Conservation (phyloP, 2,113 vertebrate genomes). For the Nycticorax nycticorax region DNA sequence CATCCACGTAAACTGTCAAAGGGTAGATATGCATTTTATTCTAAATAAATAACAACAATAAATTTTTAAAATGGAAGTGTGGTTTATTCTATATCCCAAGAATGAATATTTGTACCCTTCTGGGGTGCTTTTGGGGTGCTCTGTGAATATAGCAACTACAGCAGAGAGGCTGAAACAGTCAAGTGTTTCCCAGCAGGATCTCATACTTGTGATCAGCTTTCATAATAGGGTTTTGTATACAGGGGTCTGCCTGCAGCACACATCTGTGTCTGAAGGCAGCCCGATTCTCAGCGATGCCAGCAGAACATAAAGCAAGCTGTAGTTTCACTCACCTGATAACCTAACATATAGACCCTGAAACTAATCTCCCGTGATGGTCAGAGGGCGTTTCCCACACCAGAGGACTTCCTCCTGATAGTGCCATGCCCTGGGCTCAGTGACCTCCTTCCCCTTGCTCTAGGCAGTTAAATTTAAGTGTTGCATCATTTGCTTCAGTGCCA, state of each 20-base stretch:
- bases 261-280: not conserved
- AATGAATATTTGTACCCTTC: not conserved
- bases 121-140: not conserved
- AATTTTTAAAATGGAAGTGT: not conserved
- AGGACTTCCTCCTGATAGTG: not conserved
- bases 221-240: not conserved
- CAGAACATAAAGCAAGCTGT: not conserved
- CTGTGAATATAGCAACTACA: not conserved
- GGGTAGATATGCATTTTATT: not conserved
- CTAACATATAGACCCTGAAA: not conserved
- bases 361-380: not conserved
- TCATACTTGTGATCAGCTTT: not conserved
- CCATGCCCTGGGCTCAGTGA: not conserved
- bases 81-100: not conserved
- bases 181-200: not conserved
- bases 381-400: not conserved
- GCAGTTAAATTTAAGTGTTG: not conserved
- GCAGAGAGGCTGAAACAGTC: not conserved
- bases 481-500: not conserved
- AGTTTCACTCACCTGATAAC: fast-evolving
- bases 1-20: not conserved
- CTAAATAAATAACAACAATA: not conserved
- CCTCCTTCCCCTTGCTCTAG: not conserved
- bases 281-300: not conserved
- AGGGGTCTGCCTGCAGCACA: not conserved